phyloP scores from a whole-genome alignment of 1,140 invertebrate genomes.

The Drosophila equinoxialis region DNA sequence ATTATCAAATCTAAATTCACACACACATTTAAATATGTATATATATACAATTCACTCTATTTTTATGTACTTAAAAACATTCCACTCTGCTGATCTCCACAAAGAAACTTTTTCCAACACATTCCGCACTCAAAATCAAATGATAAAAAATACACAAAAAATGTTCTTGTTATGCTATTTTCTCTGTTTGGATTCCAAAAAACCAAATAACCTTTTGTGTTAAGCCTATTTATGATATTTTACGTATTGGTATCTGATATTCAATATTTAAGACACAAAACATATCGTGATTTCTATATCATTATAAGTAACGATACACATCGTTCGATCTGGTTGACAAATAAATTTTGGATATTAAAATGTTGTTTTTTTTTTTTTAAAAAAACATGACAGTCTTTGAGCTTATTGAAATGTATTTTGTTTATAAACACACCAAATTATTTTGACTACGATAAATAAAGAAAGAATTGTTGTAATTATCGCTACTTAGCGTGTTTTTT shows the following conservation, averaged over 20 bases:
- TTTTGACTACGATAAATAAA: constrained; percentile 64
- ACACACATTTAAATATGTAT: constrained; percentile 2
- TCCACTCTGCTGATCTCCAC: constrained; percentile 47
- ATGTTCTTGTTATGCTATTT: constrained; percentile 30
- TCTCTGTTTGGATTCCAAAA: constrained; percentile 52
- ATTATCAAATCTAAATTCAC: constrained; percentile 25
- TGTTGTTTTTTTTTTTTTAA: constrained; percentile 8
- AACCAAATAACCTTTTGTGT: constrained; percentile 45
- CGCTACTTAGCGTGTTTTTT: constrained; percentile 62
- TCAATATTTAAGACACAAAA: constrained; percentile 43
- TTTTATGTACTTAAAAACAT: constrained; percentile 61
- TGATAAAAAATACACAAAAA: neutral
- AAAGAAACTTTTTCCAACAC: constrained; percentile 19
- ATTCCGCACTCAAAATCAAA: neutral
- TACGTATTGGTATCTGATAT: constrained; percentile 53
- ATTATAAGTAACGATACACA: constrained; percentile 52
- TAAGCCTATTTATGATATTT: constrained; percentile 77
- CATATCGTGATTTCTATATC: constrained; percentile 60
- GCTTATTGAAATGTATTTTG: constrained; percentile 68
- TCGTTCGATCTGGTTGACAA: constrained; percentile 35
- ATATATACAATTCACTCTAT: constrained; percentile 26
- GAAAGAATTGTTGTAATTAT: constrained; percentile 1
- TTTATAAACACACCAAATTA: constrained; percentile 52
- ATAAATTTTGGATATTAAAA: constrained; percentile 38
- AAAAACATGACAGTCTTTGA: constrained; percentile 42